phyloP scores from a whole-genome alignment of 2,888 invertebrate species.

The Tupiocoris notatus region DNA sequence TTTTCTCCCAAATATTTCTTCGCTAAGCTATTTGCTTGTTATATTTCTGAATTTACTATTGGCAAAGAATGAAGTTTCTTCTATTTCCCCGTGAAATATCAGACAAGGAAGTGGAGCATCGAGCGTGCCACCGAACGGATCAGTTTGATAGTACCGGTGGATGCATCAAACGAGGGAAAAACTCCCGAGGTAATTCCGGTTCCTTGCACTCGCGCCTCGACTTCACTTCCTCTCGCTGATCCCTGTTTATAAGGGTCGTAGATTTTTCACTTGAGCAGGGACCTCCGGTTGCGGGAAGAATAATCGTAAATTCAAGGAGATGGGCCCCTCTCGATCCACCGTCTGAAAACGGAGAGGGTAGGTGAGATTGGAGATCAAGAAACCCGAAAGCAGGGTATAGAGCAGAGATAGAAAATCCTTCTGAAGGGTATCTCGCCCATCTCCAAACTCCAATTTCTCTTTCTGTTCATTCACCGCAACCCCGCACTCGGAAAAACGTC shows the following conservation, averaged over 20 bases:
- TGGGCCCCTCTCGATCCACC: constrained; percentile 46
- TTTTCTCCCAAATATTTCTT: no score
- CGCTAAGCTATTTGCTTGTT: no score
- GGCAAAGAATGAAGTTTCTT: no score
- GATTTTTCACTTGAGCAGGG: constrained; percentile 47
- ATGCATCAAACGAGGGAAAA: not conserved
- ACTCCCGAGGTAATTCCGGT: not conserved
- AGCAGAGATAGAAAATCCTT: constrained; percentile 6
- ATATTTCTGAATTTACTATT: no score
- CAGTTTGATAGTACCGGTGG: not conserved
- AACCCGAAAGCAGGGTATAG: not conserved
- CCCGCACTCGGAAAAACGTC: not conserved
- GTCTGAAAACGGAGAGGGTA: constrained; percentile 29
- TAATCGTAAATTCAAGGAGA: constrained; percentile 47
- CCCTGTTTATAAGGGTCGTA: constrained; percentile 48
- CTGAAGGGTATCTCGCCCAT: not conserved
- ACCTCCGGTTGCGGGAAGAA: constrained; percentile 30
- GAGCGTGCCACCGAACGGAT: not conserved
- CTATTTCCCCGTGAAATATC: no score
- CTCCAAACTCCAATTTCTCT: not conserved
- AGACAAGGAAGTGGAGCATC: no score
- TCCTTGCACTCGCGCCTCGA: not conserved
- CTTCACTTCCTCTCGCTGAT: constrained; percentile 4
- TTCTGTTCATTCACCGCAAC: not conserved
- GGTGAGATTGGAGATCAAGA: constrained; percentile 39